Evolutionary conservation across 2,797 vertebrate species (phyloP).

Genomic region (Alcedo atthis): DNA sequence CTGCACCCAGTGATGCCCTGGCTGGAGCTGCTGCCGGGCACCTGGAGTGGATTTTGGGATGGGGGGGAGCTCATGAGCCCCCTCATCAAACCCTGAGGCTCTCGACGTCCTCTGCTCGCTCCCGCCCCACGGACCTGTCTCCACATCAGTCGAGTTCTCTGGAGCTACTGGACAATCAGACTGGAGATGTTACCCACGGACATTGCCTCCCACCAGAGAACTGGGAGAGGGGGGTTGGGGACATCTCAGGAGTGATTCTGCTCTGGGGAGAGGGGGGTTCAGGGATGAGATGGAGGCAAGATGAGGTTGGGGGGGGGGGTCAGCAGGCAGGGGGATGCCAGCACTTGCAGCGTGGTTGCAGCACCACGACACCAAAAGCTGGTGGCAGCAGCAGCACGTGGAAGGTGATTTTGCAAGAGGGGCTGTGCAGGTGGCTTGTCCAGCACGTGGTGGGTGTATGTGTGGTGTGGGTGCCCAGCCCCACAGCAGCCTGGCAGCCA

Average conservation of each 20-base stretch:
- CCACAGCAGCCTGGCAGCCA: neutral
- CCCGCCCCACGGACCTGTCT: accelerated
- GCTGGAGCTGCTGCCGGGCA: neutral
- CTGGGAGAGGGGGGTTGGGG: neutral
- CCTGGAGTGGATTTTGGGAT: neutral
- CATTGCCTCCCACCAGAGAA: neutral
- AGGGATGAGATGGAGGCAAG: too few species aligned
- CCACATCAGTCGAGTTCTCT: accelerated
- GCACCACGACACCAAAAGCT: accelerated
- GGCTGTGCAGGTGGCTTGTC: neutral
- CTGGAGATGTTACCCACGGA: neutral
- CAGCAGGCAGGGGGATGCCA: accelerated
- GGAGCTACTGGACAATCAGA: accelerated
- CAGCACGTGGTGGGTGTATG: accelerated
- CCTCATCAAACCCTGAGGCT: neutral
- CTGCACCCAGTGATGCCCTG: accelerated
- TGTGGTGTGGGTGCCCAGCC: accelerated
- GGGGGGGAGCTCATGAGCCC: neutral
- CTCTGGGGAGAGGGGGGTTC: neutral
- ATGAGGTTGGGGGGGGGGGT: too few species aligned
- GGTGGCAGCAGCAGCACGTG: accelerated
- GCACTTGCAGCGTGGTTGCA: accelerated
- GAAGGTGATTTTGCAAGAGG: neutral
- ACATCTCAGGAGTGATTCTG: accelerated
- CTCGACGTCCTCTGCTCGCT: neutral